Conservation (phyloP, 1,140 invertebrate species). For the Elymnias hypermnestra region DNA sequence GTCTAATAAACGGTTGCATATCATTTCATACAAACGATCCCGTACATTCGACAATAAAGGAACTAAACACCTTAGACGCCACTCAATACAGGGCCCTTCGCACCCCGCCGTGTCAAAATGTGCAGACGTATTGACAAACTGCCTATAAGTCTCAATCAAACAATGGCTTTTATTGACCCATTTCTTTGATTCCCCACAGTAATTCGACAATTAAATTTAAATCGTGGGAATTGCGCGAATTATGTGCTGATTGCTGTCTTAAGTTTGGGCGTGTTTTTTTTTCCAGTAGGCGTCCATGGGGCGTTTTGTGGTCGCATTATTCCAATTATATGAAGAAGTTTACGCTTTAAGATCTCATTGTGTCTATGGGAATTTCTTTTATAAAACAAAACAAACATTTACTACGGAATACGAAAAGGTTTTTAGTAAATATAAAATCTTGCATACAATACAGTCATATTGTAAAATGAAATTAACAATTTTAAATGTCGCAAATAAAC, state of each 20-base stretch:
- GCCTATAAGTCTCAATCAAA: constrained; percentile 68
- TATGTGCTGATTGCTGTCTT: constrained; percentile 61
- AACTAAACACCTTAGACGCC: constrained; percentile 41
- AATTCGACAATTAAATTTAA: constrained; percentile 65
- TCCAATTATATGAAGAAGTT: constrained; percentile 42
- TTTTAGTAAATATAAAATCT: no score
- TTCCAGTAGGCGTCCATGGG: constrained; percentile 33
- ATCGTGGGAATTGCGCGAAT: constrained; percentile 61
- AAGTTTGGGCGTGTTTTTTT: constrained; percentile 45
- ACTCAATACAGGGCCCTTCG: constrained; percentile 31
- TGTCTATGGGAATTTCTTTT: constrained; percentile 24
- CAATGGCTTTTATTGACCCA: constrained; percentile 67
- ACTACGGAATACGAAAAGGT: not conserved
- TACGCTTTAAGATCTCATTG: constrained; percentile 23
- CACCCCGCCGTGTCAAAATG: constrained; percentile 44
- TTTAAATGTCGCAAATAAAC: no score
- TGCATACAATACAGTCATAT: no score
- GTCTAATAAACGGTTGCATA: constrained; percentile 64
- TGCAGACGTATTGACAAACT: constrained; percentile 60
- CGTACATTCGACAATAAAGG: constrained; percentile 38
- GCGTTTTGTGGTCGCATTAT: constrained; percentile 48
- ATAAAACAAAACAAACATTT: not conserved
- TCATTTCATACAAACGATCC: constrained; percentile 62
- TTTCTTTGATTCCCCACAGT: constrained; percentile 66
- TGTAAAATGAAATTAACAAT: not conserved